Base-by-base conservation (phyloP, 2,888 invertebrate species). In the Zootermopsis nevadensis region DNA sequence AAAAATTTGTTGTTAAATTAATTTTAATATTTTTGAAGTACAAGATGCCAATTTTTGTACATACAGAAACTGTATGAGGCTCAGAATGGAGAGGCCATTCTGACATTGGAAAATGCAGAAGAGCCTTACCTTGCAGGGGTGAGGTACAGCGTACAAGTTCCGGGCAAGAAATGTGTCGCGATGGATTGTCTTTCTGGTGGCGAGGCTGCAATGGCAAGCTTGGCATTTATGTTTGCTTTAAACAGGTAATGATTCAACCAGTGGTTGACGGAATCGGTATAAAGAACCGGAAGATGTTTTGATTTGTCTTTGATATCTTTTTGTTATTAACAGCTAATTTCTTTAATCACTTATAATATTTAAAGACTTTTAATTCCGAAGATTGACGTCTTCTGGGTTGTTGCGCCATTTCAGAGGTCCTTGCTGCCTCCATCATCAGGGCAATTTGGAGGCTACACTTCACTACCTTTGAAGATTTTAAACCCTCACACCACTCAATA, bases 111-210 rank as follows among this genome's bases (percentile, higher is more conserved):
- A 22, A 77, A 77, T 24, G 0, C n/a, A 22, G 55, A 31, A 31
- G 77, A 77, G 53, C 77, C 77, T 7, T 77, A 77, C 6, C 55
- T 55, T 77, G 77, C 7, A 15, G 77, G 77, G 10, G 77, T 77
- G 31, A 77, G 48, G 24, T 77, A 77, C 55, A 77, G 24, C 55
- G 77, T 77, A 77, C 27, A 77, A 24, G 77, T 77, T 48, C 77
- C 77, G 33, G 55, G 55, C n/a, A 77, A 77, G 77, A 22, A 10
- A 22, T 77, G 77, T 55, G 55, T 77, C 30, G 77, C 55, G 1
- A 77, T 77, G 77, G 77, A 77, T 31, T 77, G 77, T 53, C 77
- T 77, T 33, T 24, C 77, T 4, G 2, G 48, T 31, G 53, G 33
- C 19, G 77, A 77, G 55, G 55, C 55, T 22, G 22, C 48, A 24